Conservation (phyloP, 1,140 invertebrate genomes). For the Elysia chlorotica region DNA sequence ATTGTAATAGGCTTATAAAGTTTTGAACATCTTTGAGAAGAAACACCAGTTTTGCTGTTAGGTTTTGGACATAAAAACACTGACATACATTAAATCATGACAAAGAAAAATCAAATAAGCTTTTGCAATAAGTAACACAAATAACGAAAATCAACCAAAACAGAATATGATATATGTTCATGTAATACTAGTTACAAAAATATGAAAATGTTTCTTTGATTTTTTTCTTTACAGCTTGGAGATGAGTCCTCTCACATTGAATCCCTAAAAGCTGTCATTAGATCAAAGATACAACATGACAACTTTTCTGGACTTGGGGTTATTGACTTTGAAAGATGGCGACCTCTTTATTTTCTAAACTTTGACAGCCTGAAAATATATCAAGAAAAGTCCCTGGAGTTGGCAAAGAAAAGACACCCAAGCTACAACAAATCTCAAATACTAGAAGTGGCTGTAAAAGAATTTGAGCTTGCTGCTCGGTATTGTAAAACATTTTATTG, state of each 20-base stretch:
- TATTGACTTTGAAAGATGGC: constrained; percentile 85
- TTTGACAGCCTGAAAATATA: constrained; percentile 63
- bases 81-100: no score
- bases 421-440: constrained; percentile 27
- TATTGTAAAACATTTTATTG: constrained; percentile 25
- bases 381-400: constrained; percentile 31
- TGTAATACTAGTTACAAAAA: no score
- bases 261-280: constrained; percentile 18
- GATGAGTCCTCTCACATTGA: constrained; percentile 56
- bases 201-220: no score
- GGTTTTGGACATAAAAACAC: no score
- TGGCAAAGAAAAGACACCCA: constrained; percentile 39
- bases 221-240: constrained; percentile 29
- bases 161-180: no score
- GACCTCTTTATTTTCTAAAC: constrained; percentile 77
- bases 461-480: constrained; percentile 46
- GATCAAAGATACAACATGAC: constrained; percentile 22
- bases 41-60: no score
- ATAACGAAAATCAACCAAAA: no score
- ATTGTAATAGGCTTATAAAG: no score
- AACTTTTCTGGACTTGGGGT: constrained; percentile 71
- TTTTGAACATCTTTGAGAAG: no score
- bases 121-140: no score
- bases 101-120: no score
- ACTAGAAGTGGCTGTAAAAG: constrained; percentile 29